phyloP scores from a whole-genome alignment of 2,888 invertebrate genomes.

The Anaspis maculata region DNA sequence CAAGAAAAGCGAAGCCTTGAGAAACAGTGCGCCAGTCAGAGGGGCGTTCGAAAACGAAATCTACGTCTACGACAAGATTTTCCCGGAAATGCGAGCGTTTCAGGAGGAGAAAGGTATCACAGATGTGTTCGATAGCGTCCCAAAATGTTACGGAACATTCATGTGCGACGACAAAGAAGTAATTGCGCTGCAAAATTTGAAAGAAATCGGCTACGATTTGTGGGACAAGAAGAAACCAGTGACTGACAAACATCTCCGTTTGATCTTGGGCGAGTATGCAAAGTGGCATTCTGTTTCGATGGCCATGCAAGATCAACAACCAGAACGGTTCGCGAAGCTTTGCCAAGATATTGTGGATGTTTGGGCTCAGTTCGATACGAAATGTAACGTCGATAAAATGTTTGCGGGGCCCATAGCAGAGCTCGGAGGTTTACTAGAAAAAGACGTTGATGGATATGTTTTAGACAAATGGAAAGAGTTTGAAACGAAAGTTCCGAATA shows the following conservation, averaged over 20 bases:
- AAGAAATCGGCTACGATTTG: constrained; percentile 15
- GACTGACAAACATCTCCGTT: background rate
- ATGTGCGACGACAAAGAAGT: constrained; percentile 13
- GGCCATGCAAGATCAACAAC: constrained; percentile 3
- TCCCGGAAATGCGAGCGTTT: constrained; percentile 4
- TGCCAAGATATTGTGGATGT: constrained; percentile 5
- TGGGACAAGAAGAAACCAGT: constrained; percentile 12
- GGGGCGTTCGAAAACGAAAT: constrained; percentile 19
- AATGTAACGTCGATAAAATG: constrained; percentile 1
- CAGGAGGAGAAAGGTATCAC: background rate
- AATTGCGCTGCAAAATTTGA: constrained; percentile 23
- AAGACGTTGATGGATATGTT: constrained; percentile 2
- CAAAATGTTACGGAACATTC: constrained; percentile 8
- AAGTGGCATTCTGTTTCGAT: constrained; percentile 7
- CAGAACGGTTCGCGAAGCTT: constrained; percentile 14
- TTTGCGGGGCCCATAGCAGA: constrained; percentile 1
- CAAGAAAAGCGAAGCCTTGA: constrained; percentile 8
- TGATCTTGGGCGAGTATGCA: constrained; percentile 14
- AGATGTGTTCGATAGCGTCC: constrained; percentile 1
- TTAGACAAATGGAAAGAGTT: constrained; percentile 3
- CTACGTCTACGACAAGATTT: constrained; percentile 16
- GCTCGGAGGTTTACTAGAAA: constrained; percentile 1
- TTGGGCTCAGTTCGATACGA: constrained; percentile 5
- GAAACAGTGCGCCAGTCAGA: constrained; percentile 12
- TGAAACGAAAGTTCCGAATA: background rate